These are phyloP conservation scores for Parthenolecanium corni DNA, from an alignment of 2,888 invertebrate genomes.

Conservation along the genomic window DNA sequence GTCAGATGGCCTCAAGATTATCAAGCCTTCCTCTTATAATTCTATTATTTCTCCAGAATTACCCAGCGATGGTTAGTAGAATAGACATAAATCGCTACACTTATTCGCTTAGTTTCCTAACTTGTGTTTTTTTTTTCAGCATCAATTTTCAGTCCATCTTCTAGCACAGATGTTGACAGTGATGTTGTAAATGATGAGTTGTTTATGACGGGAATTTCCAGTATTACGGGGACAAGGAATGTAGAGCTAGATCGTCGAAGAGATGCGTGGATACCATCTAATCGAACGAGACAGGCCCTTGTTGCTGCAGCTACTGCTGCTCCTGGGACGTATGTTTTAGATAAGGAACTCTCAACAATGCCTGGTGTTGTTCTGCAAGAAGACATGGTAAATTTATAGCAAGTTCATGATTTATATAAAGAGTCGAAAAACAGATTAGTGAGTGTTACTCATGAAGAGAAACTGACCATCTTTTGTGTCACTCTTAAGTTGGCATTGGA, in stretches of 20 bases:
- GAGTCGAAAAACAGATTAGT: too few species aligned
- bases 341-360: slow-evolving; percentile 66
- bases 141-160: slow-evolving; percentile 23
- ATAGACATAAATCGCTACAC: not conserved
- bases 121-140: not conserved
- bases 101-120: not conserved
- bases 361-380: slow-evolving; percentile 71
- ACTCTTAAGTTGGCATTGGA: too few species aligned
- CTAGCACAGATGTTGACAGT: slow-evolving; percentile 16
- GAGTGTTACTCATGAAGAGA: too few species aligned
- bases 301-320: slow-evolving; percentile 52
- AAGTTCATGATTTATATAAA: not conserved
- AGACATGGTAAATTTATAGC: slow-evolving; percentile 49
- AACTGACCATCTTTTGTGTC: too few species aligned
- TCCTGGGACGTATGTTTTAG: slow-evolving; percentile 57
- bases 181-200: slow-evolving; percentile 26
- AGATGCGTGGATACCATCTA: slow-evolving; percentile 73
- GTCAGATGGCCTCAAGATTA: not conserved
- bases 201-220: slow-evolving; percentile 24
- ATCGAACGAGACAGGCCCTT: slow-evolving; percentile 57
- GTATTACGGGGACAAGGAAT: slow-evolving; percentile 27
- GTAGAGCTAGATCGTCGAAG: slow-evolving; percentile 39
- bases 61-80: slow-evolving; percentile 8
- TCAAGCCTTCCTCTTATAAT: slow-evolving; percentile 8
- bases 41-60: slow-evolving; percentile 16